These are phyloP conservation scores for Diuraphis noxia DNA, from an alignment of 1,140 invertebrate genomes.

Conservation along the genomic window DNA sequence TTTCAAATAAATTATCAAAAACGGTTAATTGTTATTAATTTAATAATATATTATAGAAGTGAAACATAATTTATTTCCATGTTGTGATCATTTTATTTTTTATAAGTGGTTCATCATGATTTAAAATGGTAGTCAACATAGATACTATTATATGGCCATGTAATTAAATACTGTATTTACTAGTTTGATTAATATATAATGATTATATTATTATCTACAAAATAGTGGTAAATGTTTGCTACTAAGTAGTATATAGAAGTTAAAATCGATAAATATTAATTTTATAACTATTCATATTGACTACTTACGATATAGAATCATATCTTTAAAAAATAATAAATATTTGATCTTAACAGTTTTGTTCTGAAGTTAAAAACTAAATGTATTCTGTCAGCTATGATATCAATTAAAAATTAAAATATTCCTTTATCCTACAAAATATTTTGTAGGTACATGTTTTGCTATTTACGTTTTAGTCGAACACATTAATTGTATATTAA, in stretches of 20 bases:
- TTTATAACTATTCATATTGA: not conserved
- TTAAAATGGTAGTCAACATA: not conserved
- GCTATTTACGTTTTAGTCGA: not conserved
- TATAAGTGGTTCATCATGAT: not conserved
- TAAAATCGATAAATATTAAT: not conserved
- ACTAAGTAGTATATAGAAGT: not conserved
- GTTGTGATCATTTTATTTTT: not conserved
- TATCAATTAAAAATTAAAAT: not conserved
- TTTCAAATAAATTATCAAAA: not conserved
- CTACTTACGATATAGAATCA: not conserved
- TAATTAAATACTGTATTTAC: not conserved
- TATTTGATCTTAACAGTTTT: not conserved
- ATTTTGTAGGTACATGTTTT: not conserved
- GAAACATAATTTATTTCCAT: not conserved
- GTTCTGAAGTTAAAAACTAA: not conserved
- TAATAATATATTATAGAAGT: not conserved
- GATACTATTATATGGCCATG: not conserved
- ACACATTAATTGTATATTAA: not conserved
- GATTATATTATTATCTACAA: not conserved
- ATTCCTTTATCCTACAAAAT: not conserved
- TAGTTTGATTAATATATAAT: not conserved
- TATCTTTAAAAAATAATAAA: not conserved
- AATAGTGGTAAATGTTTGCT: not conserved
- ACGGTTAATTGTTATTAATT: constrained; percentile 8
- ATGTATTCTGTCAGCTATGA: not conserved